Evolutionary conservation across 2,113 vertebrate genomes (phyloP).

Genomic region (Empidonax traillii): DNA sequence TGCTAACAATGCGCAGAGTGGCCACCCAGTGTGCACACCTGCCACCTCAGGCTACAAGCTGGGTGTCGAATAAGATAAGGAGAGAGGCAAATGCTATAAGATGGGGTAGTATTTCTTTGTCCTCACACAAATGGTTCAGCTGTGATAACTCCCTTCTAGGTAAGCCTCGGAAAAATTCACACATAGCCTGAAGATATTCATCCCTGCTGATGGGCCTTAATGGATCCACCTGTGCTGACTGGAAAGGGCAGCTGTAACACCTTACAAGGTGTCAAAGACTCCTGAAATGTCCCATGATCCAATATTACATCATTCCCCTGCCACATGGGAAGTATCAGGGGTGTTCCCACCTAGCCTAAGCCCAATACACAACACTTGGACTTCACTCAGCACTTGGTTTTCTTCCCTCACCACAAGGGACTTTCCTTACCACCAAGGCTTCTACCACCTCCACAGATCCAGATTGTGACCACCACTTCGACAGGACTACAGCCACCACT

Average conservation of each 20-base stretch:
- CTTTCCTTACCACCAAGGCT: neutral
- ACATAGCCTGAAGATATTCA: too few relatives aligned
- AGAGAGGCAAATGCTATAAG: neutral
- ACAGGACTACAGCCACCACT: neutral
- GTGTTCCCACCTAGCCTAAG: neutral
- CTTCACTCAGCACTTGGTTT: neutral
- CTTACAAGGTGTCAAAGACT: neutral
- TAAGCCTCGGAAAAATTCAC: neutral
- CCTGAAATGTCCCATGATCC: neutral
- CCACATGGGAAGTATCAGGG: neutral
- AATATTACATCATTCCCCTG: neutral
- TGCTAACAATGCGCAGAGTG: neutral
- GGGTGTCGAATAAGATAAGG: neutral
- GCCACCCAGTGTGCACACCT: neutral
- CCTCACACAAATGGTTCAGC: neutral
- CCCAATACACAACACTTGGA: neutral
- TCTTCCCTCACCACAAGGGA: neutral
- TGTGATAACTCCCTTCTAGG: neutral
- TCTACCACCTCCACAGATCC: neutral
- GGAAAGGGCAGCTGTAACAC: neutral
- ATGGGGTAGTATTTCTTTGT: neutral
- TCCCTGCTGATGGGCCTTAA: neutral
- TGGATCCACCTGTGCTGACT: neutral
- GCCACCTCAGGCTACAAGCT: neutral
- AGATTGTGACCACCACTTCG: neutral